Evolutionary conservation across 2,888 invertebrate species (phyloP).

Genomic region (Smittia aterrima): DNA sequence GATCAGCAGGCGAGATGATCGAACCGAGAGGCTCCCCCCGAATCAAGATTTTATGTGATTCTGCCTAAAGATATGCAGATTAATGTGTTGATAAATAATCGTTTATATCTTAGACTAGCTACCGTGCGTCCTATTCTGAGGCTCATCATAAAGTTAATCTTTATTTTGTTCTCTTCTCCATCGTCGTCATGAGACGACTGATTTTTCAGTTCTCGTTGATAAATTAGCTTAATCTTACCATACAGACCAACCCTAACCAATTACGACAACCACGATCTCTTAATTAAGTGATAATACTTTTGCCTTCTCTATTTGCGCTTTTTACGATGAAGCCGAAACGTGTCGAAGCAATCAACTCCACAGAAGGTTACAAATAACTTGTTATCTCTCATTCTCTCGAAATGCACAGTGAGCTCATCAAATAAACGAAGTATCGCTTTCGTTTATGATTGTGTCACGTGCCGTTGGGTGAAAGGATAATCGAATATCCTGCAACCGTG

Average conservation of each 20-base stretch:
- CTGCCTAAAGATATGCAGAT: constrained; percentile 41
- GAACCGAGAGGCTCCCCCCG: neutral
- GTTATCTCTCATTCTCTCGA: neutral
- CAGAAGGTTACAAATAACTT: too few species aligned
- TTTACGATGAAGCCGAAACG: neutral
- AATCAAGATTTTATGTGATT: constrained; percentile 41
- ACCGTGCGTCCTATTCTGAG: constrained; percentile 9
- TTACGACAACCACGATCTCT: neutral
- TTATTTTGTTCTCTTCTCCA: neutral
- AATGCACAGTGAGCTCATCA: neutral
- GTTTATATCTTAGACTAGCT: constrained; percentile 35
- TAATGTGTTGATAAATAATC: constrained; percentile 42
- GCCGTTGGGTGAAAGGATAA: neutral
- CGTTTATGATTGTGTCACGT: neutral
- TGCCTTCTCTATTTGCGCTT: neutral
- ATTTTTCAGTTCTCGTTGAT: neutral
- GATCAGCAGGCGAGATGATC: neutral
- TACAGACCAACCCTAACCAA: neutral
- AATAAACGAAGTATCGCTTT: constrained; percentile 5
- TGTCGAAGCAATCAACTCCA: constrained; percentile 5
- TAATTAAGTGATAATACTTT: constrained; percentile 21
- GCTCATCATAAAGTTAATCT: neutral
- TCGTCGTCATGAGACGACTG: too few species aligned
- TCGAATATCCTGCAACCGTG: constrained; percentile 2
- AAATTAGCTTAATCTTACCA: neutral